Evolutionary conservation across 2,113 vertebrate species (phyloP).

Genomic region (Pangasianodon hypophthalmus): DNA sequence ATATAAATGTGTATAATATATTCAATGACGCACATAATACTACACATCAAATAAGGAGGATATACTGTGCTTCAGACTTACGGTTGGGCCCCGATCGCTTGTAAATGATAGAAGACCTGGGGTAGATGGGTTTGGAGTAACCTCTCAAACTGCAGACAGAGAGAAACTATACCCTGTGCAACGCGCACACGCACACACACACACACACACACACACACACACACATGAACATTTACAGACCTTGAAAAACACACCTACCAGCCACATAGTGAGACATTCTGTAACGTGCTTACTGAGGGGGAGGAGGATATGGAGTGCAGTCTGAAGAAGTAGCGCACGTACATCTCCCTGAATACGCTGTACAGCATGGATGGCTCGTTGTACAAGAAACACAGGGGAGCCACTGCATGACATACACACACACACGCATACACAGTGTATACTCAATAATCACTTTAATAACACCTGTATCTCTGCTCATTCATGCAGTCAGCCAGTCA

Average conservation of each 20-base stretch:
- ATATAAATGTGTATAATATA: not conserved
- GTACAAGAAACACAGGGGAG: conserved; percentile 96
- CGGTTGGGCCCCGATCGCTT: conserved; percentile 96
- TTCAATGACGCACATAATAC: not conserved
- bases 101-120: conserved; percentile 94
- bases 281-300: conserved; percentile 82
- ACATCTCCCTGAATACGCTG: conserved; percentile 97
- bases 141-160: conserved; percentile 95
- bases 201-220: conserved; percentile 31
- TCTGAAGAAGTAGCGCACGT: conserved; percentile 95
- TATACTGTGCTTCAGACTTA: conserved; percentile 73
- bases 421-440: conserved; percentile 33
- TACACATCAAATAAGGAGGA: too few species aligned
- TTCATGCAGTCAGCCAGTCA: conserved; percentile 7
- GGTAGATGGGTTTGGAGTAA: conserved; percentile 93
- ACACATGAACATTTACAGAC: conserved; percentile 27
- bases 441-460: not conserved
- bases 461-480: not conserved
- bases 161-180: conserved; percentile 88
- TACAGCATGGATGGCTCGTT: conserved; percentile 94
- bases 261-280: conserved; percentile 22
- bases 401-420: conserved; percentile 78
- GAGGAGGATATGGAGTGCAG: conserved; percentile 97
- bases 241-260: not conserved
- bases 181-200: conserved; percentile 34